phyloP scores from a whole-genome alignment of 1,140 invertebrate species.

The Heliconius himera region DNA sequence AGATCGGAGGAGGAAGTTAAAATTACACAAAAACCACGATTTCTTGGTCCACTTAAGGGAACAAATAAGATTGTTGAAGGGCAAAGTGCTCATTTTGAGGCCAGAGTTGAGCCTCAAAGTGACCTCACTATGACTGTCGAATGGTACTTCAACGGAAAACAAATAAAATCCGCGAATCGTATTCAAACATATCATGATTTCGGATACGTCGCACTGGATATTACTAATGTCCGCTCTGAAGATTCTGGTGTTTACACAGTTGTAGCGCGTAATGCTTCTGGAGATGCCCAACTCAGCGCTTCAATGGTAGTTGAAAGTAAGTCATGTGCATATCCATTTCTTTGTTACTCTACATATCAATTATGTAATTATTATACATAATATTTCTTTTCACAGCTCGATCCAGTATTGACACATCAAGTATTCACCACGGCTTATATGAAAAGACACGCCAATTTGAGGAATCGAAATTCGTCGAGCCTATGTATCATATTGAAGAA shows the following conservation, averaged over 20 bases:
- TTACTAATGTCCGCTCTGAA: slow-evolving; percentile 92
- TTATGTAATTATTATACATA: slow-evolving; percentile 10
- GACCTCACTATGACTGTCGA: slow-evolving; percentile 94
- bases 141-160: slow-evolving; percentile 95
- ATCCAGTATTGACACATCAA: slow-evolving; percentile 92
- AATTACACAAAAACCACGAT: slow-evolving; percentile 90
- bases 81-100: slow-evolving; percentile 98
- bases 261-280: slow-evolving; percentile 92
- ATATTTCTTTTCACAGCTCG: slow-evolving; percentile 84
- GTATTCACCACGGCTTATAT: slow-evolving; percentile 91
- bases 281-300: slow-evolving; percentile 91
- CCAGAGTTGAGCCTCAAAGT: slow-evolving; percentile 95
- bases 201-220: slow-evolving; percentile 96
- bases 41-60: slow-evolving; percentile 93
- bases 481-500: slow-evolving; percentile 95
- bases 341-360: not conserved
- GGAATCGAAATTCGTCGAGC: slow-evolving; percentile 91
- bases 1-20: slow-evolving; percentile 87
- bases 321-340: slow-evolving; percentile 58
- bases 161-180: slow-evolving; percentile 91
- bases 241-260: slow-evolving; percentile 94
- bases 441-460: slow-evolving; percentile 95
- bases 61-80: slow-evolving; percentile 97
- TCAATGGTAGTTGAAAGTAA: slow-evolving; percentile 94
- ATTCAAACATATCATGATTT: slow-evolving; percentile 97